Evolutionary conservation across 2,797 vertebrate genomes (phyloP).

Genomic region (Enteromius paludinosus): DNA sequence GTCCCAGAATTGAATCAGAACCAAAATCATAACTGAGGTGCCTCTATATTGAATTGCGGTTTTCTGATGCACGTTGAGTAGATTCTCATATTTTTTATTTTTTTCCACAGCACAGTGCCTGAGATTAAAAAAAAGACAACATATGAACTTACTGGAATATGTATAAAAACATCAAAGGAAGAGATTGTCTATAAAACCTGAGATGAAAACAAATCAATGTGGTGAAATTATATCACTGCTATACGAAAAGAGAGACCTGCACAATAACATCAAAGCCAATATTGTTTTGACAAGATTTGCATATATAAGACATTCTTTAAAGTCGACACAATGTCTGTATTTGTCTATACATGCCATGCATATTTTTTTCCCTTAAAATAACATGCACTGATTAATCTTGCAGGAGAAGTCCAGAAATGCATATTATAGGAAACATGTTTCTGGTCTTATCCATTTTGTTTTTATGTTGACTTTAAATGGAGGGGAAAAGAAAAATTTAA

Average conservation of each 20-base stretch:
- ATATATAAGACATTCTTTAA: constrained; percentile 17
- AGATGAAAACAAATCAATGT: constrained; percentile 28
- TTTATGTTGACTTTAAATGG: constrained; percentile 19
- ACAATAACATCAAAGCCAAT: constrained; percentile 38
- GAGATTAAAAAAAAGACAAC: constrained; percentile 28
- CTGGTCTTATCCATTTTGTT: constrained; percentile 3
- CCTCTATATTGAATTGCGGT: constrained; percentile 13
- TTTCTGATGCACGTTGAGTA: constrained; percentile 14
- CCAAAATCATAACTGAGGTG: constrained; percentile 25
- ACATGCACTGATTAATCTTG: not conserved
- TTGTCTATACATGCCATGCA: not conserved
- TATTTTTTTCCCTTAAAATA: not conserved
- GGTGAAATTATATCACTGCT: constrained; percentile 16
- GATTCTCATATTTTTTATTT: constrained; percentile 15
- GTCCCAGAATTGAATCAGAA: constrained; percentile 31
- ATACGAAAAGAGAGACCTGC: constrained; percentile 5
- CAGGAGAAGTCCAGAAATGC: not conserved
- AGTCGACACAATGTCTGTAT: not conserved
- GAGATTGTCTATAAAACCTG: constrained; percentile 8
- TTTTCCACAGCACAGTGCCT: not conserved
- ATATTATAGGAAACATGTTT: not conserved
- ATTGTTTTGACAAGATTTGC: constrained; percentile 9
- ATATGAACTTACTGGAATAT: constrained; percentile 15
- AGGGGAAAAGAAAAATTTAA: not conserved
- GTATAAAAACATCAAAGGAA: constrained; percentile 33